A percentile compares a stretch with the other conserved stretches of the same genome.
phyloP scores from a whole-genome alignment of 2,113 vertebrate genomes.

The Sphaerodactylus townsendi region DNA sequence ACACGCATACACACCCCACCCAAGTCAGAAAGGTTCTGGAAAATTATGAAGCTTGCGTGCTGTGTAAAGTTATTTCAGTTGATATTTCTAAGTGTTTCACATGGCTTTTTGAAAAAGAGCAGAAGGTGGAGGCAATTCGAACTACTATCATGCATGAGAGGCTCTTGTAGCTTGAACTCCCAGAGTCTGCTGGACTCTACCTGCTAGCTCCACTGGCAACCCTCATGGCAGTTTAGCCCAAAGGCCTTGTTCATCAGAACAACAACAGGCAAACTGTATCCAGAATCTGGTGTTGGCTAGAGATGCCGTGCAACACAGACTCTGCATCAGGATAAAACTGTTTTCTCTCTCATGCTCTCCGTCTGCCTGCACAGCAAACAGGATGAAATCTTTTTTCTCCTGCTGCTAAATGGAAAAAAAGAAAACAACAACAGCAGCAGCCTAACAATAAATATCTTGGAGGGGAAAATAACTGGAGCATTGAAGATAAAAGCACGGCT shows the following conservation, averaged over 20 bases:
- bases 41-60: too few species aligned
- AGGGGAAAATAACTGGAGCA: conserved; percentile 49
- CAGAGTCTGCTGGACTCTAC: neutral
- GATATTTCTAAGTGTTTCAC: too few species aligned
- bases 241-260: neutral
- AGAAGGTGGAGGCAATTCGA: neutral
- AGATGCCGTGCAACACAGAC: rapidly evolving
- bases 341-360: neutral
- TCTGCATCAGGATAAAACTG: neutral
- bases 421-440: neutral
- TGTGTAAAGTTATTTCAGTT: too few species aligned
- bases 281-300: neutral
- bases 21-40: too few species aligned
- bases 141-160: rapidly evolving
- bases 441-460: conserved; percentile 51
- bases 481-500: conserved; percentile 56
- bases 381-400: conserved; percentile 39
- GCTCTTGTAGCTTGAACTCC: neutral
- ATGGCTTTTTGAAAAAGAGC: too few species aligned
- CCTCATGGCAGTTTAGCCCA: neutral
- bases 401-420: conserved; percentile 33
- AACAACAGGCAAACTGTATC: neutral
- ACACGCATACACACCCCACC: too few species aligned
- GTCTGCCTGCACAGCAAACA: neutral
- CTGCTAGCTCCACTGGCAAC: neutral